These are phyloP conservation scores for Ligdia adustata DNA, from an alignment of 2,888 invertebrate genomes.

Conservation along the genomic window DNA sequence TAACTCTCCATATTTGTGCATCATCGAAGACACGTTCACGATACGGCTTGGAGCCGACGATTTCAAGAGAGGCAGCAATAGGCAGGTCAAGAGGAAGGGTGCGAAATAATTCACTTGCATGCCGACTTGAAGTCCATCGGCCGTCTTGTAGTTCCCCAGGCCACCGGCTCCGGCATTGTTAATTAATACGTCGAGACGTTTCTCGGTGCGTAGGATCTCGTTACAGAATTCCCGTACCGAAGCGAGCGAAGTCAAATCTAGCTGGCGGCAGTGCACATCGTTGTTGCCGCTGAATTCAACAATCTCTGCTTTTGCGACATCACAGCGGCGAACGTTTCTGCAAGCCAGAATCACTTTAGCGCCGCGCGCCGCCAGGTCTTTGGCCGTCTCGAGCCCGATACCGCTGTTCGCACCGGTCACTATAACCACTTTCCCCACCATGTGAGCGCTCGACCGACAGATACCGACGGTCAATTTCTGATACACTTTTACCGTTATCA, in stretches of 20 bases:
- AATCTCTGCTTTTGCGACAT: constrained; percentile 65
- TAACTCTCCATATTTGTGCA: constrained; percentile 78
- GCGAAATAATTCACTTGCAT: constrained; percentile 90
- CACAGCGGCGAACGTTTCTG: constrained; percentile 66
- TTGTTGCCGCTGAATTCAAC: constrained; percentile 64
- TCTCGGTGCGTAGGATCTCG: constrained; percentile 74
- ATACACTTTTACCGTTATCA: constrained; percentile 61
- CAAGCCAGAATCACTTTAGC: constrained; percentile 81
- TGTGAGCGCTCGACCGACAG: constrained; percentile 71
- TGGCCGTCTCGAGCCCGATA: constrained; percentile 80
- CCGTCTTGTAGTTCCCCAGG: constrained; percentile 78
- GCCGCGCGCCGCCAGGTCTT: constrained; percentile 77
- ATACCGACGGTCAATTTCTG: constrained; percentile 71
- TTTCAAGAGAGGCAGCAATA: constrained; percentile 81
- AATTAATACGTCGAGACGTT: constrained; percentile 81
- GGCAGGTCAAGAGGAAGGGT: constrained; percentile 88
- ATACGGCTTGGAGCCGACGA: constrained; percentile 85
- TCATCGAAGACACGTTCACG: constrained; percentile 85
- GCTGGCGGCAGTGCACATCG: constrained; percentile 59
- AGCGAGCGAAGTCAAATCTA: constrained; percentile 73
- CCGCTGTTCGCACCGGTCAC: constrained; percentile 78
- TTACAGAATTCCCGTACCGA: constrained; percentile 84
- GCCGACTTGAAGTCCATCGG: constrained; percentile 87
- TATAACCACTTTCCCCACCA: constrained; percentile 76
- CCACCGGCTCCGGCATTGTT: constrained; percentile 85